Percentiles rank a stretch among this genome's conserved stretches.
phyloP scores from a whole-genome alignment of 1,140 invertebrate genomes.

The Leptoteleia sp. region DNA sequence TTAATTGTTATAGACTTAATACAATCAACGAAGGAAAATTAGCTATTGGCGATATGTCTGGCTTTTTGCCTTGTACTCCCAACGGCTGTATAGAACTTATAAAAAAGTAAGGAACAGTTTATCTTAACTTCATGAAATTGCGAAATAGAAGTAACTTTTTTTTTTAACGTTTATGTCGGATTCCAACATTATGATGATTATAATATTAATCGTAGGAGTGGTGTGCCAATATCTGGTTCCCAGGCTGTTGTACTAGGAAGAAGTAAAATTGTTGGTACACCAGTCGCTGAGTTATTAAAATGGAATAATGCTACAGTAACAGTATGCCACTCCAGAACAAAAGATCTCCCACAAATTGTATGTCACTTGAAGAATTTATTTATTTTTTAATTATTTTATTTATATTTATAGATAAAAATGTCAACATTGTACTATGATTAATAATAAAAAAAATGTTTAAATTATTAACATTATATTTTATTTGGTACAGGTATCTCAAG shows the following conservation, averaged over 20 bases:
- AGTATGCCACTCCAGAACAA: conserved; percentile 97
- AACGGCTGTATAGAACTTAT: conserved; percentile 96
- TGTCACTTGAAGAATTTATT: no score
- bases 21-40: conserved; percentile 95
- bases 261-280: conserved; percentile 98
- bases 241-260: conserved; percentile 96
- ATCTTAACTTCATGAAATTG: no score
- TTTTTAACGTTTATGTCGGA: conserved; percentile 6
- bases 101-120: conserved; percentile 82
- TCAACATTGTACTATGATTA: no score
- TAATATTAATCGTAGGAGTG: conserved; percentile 83
- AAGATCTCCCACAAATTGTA: conserved; percentile 90
- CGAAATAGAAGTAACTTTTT: no score
- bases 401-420: no score
- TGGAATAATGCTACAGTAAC: conserved; percentile 99
- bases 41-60: conserved; percentile 90
- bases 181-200: no score
- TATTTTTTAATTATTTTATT: no score
- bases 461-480: no score
- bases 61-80: conserved; percentile 96
- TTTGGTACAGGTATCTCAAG: conserved; percentile 82
- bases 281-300: conserved; percentile 95
- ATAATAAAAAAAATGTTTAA: no score
- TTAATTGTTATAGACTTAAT: conserved; percentile 89
- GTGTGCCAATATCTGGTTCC: conserved; percentile 90